A percentile compares a stretch with the other conserved stretches of the same genome.
Evolutionary conservation across 37 sponge, comb jelly and placozoan species (phyloP).

Genomic region (Hexactinellida sp.): DNA sequence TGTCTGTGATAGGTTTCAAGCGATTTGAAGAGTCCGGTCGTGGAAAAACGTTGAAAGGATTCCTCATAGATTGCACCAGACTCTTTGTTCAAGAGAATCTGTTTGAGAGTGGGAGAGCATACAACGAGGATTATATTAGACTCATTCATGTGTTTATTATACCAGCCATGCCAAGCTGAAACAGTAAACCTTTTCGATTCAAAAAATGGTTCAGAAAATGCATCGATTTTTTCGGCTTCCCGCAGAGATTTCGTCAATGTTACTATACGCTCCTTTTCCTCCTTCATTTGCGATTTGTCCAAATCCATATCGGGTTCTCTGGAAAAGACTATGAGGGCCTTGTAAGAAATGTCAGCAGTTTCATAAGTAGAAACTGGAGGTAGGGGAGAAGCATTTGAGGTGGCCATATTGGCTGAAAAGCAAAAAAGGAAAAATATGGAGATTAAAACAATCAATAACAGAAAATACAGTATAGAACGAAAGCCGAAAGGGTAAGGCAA

Average conservation of each 20-base stretch:
- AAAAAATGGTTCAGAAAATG: neutral
- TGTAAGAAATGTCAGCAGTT: neutral
- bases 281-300: neutral
- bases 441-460: no score
- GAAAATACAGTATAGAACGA: no score
- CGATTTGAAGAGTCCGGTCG: neutral
- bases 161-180: neutral
- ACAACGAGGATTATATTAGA: neutral
- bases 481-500: no score
- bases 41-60: neutral
- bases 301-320: conserved; percentile 9
- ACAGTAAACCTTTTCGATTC: neutral
- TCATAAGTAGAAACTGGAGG: neutral
- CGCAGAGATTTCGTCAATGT: neutral
- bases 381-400: neutral
- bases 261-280: neutral
- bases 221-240: neutral
- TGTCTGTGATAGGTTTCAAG: neutral
- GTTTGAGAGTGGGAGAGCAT: neutral
- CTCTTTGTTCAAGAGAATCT: neutral
- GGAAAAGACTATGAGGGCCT: neutral
- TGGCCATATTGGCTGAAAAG: no score
- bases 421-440: no score
- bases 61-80: neutral
- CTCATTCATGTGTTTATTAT: neutral